Evolutionary conservation across 2,888 invertebrate species (phyloP).

Genomic region (Abrostola triplasia): DNA sequence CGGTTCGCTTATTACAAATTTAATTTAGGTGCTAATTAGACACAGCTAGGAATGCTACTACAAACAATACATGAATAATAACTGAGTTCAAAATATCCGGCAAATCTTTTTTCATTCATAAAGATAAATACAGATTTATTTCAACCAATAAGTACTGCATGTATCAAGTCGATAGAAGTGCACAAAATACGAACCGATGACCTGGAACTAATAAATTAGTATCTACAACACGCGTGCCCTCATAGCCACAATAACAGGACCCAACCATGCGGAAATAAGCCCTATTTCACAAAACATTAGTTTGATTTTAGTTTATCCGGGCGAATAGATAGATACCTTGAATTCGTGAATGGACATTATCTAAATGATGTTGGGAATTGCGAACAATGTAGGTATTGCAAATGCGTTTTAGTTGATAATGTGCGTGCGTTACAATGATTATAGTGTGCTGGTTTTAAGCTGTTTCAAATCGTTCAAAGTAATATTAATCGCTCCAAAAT

Average conservation of each 20-base stretch:
- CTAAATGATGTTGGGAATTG: conserved; percentile 27
- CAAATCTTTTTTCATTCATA: no score
- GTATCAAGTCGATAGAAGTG: conserved; percentile 47
- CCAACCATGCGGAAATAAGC: conserved; percentile 20
- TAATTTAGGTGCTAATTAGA: no score
- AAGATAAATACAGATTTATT: no score
- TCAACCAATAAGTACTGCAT: no score
- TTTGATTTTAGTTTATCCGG: conserved; percentile 11
- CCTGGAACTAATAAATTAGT: conserved; percentile 60
- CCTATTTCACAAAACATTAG: conserved; percentile 2
- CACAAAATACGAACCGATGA: conserved; percentile 49
- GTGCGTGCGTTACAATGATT: background rate
- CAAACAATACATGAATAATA: no score
- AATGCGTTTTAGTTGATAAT: background rate
- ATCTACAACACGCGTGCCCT: conserved; percentile 36
- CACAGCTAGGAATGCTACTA: no score
- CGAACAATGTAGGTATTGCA: conserved; percentile 12
- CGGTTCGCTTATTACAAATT: no score
- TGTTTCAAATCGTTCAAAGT: background rate
- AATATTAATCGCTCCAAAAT: no score
- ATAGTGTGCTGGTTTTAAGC: background rate
- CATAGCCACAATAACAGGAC: conserved; percentile 18
- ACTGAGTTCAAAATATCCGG: no score
- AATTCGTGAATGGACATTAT: conserved; percentile 14
- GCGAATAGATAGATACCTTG: conserved; percentile 17